phyloP scores from a whole-genome alignment of 2,888 invertebrate genomes.

The Conistra vaccinii region DNA sequence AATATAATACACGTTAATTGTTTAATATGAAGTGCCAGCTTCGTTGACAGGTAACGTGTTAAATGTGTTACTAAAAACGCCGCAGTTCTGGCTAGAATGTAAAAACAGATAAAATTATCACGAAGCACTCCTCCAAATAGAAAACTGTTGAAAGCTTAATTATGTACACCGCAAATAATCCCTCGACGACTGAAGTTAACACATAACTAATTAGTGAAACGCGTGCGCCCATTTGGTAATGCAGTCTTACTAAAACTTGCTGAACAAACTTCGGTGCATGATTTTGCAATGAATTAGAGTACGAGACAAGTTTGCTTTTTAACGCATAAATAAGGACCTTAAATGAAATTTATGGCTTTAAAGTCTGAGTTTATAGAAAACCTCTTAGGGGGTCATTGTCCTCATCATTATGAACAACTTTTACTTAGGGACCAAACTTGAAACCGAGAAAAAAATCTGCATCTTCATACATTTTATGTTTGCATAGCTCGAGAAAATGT shows the following conservation, averaged over 20 bases:
- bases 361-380: not conserved
- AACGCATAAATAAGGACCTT: conserved; percentile 13
- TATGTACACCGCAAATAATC: conserved; percentile 23
- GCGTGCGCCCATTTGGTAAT: conserved; percentile 53
- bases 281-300: conserved; percentile 30
- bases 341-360: not conserved
- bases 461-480: not conserved
- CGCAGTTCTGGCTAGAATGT: not conserved
- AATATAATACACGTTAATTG: too few species aligned
- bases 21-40: not conserved
- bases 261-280: conserved; percentile 31
- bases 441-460: not conserved
- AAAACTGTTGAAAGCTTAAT: conserved; percentile 28
- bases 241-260: conserved; percentile 51
- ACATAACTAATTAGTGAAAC: conserved; percentile 53
- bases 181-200: conserved; percentile 54
- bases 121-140: not conserved
- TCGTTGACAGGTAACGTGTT: not conserved
- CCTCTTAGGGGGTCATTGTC: too few species aligned
- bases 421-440: not conserved
- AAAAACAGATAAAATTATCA: not conserved
- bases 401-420: not conserved
- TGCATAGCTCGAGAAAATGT: not conserved
- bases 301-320: conserved; percentile 21
- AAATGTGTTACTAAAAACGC: not conserved